phyloP scores from a whole-genome alignment of 1,140 invertebrate species.

The Zaprionus kolodkinae region DNA sequence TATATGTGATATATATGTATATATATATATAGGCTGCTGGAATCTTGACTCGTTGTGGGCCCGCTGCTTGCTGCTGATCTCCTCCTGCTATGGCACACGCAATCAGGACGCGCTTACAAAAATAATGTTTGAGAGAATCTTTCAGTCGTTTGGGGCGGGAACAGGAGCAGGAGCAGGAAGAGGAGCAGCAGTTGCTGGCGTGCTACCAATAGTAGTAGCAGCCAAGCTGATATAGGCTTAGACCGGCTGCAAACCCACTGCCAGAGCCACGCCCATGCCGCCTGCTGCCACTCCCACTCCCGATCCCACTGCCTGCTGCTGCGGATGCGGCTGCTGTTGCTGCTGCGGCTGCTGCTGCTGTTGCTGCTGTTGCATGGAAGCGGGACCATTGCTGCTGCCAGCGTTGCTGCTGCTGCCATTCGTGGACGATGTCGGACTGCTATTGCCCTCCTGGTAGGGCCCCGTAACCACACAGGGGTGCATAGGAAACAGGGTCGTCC shows the following conservation, averaged over 20 bases:
- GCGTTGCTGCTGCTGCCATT: conserved; percentile 51
- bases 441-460: conserved; percentile 89
- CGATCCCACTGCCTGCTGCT: conserved; percentile 23
- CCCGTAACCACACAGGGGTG: conserved; percentile 92
- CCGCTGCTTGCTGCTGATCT: conserved; percentile 14
- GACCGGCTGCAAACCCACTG: conserved; percentile 16
- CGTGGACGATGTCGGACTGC: conserved; percentile 83
- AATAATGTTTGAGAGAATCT: conserved; percentile 68
- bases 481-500: conserved; percentile 94
- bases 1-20: conserved; percentile 23
- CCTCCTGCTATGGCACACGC: conserved; percentile 68
- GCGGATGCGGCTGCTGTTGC: conserved; percentile 34
- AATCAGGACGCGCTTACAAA: conserved; percentile 76
- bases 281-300: conserved; percentile 2
- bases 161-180: background rate
- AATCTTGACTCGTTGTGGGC: background rate
- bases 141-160: conserved; percentile 55
- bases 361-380: conserved; percentile 34
- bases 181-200: background rate
- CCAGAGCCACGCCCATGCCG: background rate
- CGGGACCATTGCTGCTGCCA: conserved; percentile 26
- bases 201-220: conserved; percentile 35
- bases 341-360: conserved; percentile 50
- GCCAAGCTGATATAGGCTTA: conserved; percentile 24
- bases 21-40: conserved; percentile 12